These are phyloP conservation scores for Falco peregrinus DNA, from an alignment of 2,797 vertebrate species.

Conservation along the genomic window DNA sequence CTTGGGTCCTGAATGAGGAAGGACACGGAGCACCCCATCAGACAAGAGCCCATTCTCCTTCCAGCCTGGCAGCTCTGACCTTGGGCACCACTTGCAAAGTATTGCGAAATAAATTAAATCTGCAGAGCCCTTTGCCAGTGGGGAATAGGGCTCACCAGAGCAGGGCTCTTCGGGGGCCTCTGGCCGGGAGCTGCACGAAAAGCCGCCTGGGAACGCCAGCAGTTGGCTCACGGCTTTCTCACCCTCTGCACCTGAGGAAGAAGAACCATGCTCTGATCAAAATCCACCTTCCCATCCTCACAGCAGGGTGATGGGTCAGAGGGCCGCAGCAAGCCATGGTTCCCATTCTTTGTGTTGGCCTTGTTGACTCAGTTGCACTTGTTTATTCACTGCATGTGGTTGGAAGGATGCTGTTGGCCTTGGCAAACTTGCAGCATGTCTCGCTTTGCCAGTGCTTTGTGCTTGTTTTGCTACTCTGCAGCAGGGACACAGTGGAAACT, in stretches of 20 bases:
- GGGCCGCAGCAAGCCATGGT: background rate
- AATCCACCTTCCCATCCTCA: background rate
- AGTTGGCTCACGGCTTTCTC: fast-evolving
- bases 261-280: background rate
- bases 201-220: fast-evolving
- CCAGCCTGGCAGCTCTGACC: background rate
- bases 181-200: background rate
- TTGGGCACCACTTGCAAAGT: background rate
- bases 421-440: background rate
- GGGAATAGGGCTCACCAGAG: background rate
- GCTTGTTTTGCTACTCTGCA: background rate
- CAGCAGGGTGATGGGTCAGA: background rate
- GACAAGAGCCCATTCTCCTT: background rate
- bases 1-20: background rate
- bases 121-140: background rate
- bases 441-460: background rate
- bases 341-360: background rate
- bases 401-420: background rate
- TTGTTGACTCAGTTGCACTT: background rate
- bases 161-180: background rate
- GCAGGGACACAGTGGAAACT: background rate
- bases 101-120: background rate
- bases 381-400: background rate
- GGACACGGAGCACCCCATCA: background rate
- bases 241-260: background rate